Base-by-base conservation (phyloP, 2,888 invertebrate genomes). In the Chrysopilus asiliformis region DNA sequence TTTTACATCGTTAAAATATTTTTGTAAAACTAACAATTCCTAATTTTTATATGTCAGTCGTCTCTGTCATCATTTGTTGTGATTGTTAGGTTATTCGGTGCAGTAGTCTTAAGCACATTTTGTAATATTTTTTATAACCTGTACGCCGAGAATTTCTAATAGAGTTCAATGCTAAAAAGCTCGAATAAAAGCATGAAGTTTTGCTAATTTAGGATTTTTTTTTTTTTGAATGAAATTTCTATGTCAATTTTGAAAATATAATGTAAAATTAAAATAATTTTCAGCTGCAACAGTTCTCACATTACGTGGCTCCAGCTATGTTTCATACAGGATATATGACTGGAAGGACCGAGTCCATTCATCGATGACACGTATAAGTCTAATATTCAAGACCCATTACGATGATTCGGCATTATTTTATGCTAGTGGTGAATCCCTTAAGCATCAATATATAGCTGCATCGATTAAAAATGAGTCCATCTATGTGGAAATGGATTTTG, bases 391-490 rank as follows among this genome's bases (percentile, higher is more conserved):
- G 76, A 93, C 93, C 7, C 75, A 79, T 49, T 85, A 86, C 64
- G 87, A 89, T 56, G 85, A 93, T 55, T 91, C 91, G 7, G 87
- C 85, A 3, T 61, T 94, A 42, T 85, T 93, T 57, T 93, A 93
- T 58, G 91, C 91, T 4, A 87, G 89, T 48, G 91, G 91, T 14
- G 89, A 89, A 55, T 84, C 84, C 33, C 46, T 63, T 1, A 81
- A 83, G 49, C 80, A 86, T 53, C 91, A 90, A 57, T 90, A 93
- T 58, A 79, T 93, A 18, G 87, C 90, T 4, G 79, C 86, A 12
- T 82, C 86, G 2, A 79, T 91, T 50, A 76, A 78, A 55, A 79
- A 85, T 54, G 78, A 80, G 55, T 79, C 79, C 41, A 76, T 94
- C 1, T 78, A 84, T 48, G 76, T 93, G 28, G 85, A 89, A 59